These are phyloP conservation scores for Nannoperca obscura DNA, from an alignment of 2,797 vertebrate species.

Conservation along the genomic window DNA sequence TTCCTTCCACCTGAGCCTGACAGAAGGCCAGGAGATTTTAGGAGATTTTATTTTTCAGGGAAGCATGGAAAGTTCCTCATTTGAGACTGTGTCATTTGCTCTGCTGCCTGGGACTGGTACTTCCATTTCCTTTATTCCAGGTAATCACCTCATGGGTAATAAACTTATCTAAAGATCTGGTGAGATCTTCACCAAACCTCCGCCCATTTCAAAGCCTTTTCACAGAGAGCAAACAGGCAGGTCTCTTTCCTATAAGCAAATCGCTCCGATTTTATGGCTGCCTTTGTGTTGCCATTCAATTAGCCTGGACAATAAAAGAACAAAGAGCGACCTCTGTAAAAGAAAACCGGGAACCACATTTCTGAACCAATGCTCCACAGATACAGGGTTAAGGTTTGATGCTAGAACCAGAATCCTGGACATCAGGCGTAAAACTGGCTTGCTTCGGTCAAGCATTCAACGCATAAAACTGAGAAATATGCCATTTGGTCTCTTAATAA, in stretches of 20 bases:
- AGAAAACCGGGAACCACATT: constrained; percentile 44
- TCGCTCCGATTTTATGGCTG: constrained; percentile 60
- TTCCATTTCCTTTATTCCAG: constrained; percentile 19
- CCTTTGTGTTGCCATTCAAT: constrained; percentile 69
- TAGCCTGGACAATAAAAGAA: constrained; percentile 53
- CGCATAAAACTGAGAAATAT: neutral
- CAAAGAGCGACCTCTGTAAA: constrained; percentile 63
- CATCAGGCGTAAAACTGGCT: neutral
- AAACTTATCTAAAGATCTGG: constrained; percentile 45
- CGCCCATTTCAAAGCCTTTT: constrained; percentile 48
- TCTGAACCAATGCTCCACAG: constrained; percentile 40
- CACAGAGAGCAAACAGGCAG: constrained; percentile 46
- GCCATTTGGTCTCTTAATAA: neutral
- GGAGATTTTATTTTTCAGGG: constrained; percentile 4
- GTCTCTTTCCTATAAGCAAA: constrained; percentile 52
- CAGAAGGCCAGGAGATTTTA: neutral
- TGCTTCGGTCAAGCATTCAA: neutral
- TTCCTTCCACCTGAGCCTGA: neutral
- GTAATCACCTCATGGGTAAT: constrained; percentile 35
- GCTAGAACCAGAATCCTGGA: neutral
- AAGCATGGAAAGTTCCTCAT: neutral
- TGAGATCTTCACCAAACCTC: constrained; percentile 47
- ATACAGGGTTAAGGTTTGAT: constrained; percentile 45
- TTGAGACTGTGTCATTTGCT: constrained; percentile 3
- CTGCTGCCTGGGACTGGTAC: neutral